Evolutionary conservation across 2,113 vertebrate genomes (phyloP).

Genomic region (Cariama cristata): DNA sequence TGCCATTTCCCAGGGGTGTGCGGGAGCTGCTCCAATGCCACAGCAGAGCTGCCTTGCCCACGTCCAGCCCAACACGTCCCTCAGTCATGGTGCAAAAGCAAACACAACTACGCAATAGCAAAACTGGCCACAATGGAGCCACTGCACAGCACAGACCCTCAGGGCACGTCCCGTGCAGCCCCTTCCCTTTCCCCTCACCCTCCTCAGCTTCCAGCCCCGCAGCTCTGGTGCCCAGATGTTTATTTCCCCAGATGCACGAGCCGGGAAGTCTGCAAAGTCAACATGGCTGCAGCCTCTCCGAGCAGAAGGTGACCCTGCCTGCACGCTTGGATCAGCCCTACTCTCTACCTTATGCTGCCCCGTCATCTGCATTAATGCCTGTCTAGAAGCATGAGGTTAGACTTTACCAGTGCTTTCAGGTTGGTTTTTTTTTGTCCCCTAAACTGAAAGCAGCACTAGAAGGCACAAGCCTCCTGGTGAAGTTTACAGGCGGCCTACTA

Average conservation of each 20-base stretch:
- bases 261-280: background rate
- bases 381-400: background rate
- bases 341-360: background rate
- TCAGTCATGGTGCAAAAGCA: rapidly evolving
- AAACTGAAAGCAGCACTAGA: background rate
- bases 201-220: background rate
- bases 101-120: background rate
- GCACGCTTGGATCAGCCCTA: background rate
- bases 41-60: background rate
- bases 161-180: rapidly evolving
- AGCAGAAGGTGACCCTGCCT: background rate
- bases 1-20: background rate
- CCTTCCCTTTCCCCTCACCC: background rate
- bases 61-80: background rate
- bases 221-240: background rate
- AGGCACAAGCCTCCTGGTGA: background rate
- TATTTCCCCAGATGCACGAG: rapidly evolving
- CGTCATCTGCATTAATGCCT: background rate
- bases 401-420: background rate
- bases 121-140: rapidly evolving
- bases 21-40: background rate
- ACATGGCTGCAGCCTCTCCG: background rate
- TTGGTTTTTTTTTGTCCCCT: background rate
- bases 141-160: rapidly evolving
- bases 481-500: background rate